A percentile compares a stretch with the other conserved stretches of the same genome.
phyloP scores from a whole-genome alignment of 2,797 vertebrate genomes.

The Diceros bicornis region DNA sequence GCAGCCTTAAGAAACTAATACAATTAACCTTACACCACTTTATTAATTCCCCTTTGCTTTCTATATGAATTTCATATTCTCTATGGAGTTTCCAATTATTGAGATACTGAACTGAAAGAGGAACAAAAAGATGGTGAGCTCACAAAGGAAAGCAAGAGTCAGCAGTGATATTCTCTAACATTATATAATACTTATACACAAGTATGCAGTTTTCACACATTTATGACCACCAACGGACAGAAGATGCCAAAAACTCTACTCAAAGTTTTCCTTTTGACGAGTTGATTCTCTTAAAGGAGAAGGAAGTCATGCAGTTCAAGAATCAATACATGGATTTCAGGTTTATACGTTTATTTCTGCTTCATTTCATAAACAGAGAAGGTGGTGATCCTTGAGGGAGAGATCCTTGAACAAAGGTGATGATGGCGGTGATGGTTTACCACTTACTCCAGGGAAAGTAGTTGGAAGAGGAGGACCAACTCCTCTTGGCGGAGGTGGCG shows the following conservation, averaged over 20 bases:
- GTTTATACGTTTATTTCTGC: slow-evolving; percentile 94
- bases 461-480: slow-evolving; percentile 86
- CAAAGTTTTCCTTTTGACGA: slow-evolving; percentile 90
- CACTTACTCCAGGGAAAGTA: slow-evolving; percentile 88
- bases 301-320: background rate
- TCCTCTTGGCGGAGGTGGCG: slow-evolving; percentile 82
- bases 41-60: background rate
- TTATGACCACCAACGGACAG: background rate
- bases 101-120: background rate
- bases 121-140: background rate
- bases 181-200: background rate
- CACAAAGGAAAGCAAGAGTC: background rate
- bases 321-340: slow-evolving; percentile 84
- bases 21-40: background rate
- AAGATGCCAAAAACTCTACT: background rate
- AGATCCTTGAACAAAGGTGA: slow-evolving; percentile 83
- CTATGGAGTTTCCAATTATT: background rate
- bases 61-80: background rate
- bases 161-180: background rate
- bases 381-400: slow-evolving; percentile 76
- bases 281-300: slow-evolving; percentile 95
- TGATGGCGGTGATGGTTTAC: slow-evolving; percentile 90
- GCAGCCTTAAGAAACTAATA: background rate
- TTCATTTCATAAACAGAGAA: slow-evolving; percentile 92
- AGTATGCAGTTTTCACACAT: background rate